Evolutionary conservation across 2,797 vertebrate species (phyloP), one percentile per base, ranked within the genome.

Genomic region (Gambelia wislizenii): DNA sequence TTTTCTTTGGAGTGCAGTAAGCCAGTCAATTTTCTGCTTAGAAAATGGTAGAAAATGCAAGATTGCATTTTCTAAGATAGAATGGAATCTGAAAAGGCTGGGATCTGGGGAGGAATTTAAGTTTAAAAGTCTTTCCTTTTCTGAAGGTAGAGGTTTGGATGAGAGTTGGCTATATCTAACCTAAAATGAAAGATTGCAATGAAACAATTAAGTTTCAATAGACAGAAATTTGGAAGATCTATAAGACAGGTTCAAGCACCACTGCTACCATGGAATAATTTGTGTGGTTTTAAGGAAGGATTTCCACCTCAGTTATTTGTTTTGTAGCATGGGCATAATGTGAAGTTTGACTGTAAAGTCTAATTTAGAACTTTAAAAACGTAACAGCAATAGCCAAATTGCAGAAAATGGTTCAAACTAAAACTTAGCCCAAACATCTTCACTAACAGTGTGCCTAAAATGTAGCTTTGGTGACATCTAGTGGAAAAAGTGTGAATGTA

Each of bases 391-490:
- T 85, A 16, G 54, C 22, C 61, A 77, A 25, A 27, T 36, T 36
- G 20, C 27, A 86, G 74, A 42, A 67, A 47, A 77, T 77, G 33
- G 18, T 64, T 85, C 33, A 42, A 75, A 75, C 20, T 42, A 14
- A 70, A 70, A 72, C 18, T 39, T 27, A 25, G 20, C 12, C 33
- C n/a, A 80, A 70, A 25, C 0, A 39, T 27, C 25, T 42, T 36
- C 5, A 1, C 52, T 6, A n/a, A 2, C 0, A 6, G 16, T 18
- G 0, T 80, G 14, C 64, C 70, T 16, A 92, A 93, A 95, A 88
- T 93, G 25, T 30, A 4, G 72, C 77, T 59, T 83, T 96, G 75
- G 84, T 86, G 95, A 95, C 94, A 91, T 90, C 96, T 95, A 94
- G 95, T 95, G 95, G 95, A 92, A 47, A 36, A 89, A 87, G 89